phyloP scores from a whole-genome alignment of 2,888 invertebrate genomes.

The Sarcophaga rosellei region DNA sequence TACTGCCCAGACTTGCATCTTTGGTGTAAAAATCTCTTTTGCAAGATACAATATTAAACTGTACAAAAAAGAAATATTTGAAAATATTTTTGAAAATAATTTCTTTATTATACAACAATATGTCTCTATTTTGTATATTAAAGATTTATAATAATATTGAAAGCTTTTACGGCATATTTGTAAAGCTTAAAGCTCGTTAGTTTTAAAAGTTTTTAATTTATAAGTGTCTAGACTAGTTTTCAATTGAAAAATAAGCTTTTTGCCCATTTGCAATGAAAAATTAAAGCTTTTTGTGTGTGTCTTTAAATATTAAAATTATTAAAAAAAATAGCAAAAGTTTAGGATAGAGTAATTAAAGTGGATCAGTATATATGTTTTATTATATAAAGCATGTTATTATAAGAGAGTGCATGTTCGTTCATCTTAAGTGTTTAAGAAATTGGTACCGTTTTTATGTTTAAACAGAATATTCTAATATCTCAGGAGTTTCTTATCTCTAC shows the following conservation, averaged over 20 bases:
- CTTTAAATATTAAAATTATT: conserved; percentile 18
- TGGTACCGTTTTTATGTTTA: conserved; percentile 5
- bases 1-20: conserved; percentile 81
- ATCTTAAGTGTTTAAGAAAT: conserved; percentile 1
- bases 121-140: conserved; percentile 71
- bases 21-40: conserved; percentile 69
- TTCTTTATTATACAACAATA: conserved; percentile 72
- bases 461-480: conserved; percentile 57
- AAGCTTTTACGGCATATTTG: conserved; percentile 36
- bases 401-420: conserved; percentile 36
- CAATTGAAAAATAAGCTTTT: conserved; percentile 39
- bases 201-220: conserved; percentile 21
- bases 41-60: conserved; percentile 52
- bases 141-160: conserved; percentile 68
- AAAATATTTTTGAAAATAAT: neutral
- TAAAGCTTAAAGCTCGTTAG: conserved; percentile 47
- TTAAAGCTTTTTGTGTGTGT: conserved; percentile 63
- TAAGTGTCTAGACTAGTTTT: conserved; percentile 40
- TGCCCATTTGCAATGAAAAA: conserved; percentile 16
- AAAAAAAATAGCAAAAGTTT: neutral
- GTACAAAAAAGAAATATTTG: conserved; percentile 18
- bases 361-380: conserved; percentile 33
- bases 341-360: neutral
- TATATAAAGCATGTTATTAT: conserved; percentile 8
- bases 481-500: conserved; percentile 14